Base-by-base conservation (phyloP, 2,888 invertebrate species). In the Celastrina argiolus region DNA sequence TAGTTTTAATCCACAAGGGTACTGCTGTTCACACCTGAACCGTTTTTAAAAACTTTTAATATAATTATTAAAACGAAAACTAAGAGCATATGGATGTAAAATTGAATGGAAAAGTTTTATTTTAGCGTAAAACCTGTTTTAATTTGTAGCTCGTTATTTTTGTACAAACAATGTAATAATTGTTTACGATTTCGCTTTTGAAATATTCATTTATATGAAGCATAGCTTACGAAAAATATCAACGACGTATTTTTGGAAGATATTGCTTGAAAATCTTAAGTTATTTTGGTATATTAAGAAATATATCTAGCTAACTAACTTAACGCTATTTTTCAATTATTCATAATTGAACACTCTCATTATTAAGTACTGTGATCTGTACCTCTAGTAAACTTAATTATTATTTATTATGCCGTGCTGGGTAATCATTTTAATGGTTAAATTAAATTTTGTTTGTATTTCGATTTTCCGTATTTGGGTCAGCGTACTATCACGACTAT, bases 391-490 rank as follows among this genome's bases (percentile, higher is more conserved):
- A 51, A 51, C 22, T 22, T 51, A 51, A 51, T 51, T 51, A 51
- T 45, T 45, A 45, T 18, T 45, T 18, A 18, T 2, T 12, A 51
- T 51, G 51, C 45, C 51, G 22, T 14, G 51, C 22, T 51, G 26
- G 22, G 22, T 51, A 51, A 51, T 26, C 10, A 26, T 51, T 5
- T 51, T 51, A 51, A 22, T 51, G 22, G 51, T 51, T 51, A 26
- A 51, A 51, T 51, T 22, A 26, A 51, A 51, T 51, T 51, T 51
- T 51, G 51, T 22, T 51, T 26, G 51, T 14, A 51, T 51, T 51
- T 51, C 51, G 51, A 51, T 51, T 51, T 26, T 22, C 51, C 26
- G 51, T 51, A 51, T 51, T 26, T 51, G 51, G 51, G 51, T 51
- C 51, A 51, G 51, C 22, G 12, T 51, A 51, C 22, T 51, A 51